Conservation (phyloP, 2,888 invertebrate genomes). For the Brenthis ino region DNA sequence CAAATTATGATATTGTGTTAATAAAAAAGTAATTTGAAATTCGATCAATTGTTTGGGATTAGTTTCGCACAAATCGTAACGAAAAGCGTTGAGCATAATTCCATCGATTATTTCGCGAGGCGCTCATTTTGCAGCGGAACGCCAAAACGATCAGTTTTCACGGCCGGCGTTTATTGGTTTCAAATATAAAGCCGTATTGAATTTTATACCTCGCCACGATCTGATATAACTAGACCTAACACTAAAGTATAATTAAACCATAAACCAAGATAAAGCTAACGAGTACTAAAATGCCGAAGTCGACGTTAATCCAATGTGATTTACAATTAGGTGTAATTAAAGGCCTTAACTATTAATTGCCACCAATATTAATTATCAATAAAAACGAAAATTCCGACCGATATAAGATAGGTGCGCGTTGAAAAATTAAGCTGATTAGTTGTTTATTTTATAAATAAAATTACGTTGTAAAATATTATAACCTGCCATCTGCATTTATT, state of each 20-base stretch:
- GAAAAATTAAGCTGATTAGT: conserved; percentile 43
- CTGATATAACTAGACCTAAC: conserved; percentile 57
- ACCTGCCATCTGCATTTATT: conserved; percentile 38
- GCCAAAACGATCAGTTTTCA: conserved; percentile 38
- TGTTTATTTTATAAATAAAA: conserved; percentile 40
- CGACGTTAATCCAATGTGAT: conserved; percentile 68
- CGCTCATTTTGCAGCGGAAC: conserved; percentile 28
- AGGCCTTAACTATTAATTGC: conserved; percentile 67
- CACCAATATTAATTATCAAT: conserved; percentile 78
- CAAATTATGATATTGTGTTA: background rate
- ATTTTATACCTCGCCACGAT: conserved; percentile 64
- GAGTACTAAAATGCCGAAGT: conserved; percentile 61
- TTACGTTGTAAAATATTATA: conserved; percentile 41
- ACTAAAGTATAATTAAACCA: conserved; percentile 75
- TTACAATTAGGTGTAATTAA: conserved; percentile 77
- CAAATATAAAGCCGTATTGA: conserved; percentile 57
- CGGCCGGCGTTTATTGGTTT: conserved; percentile 53
- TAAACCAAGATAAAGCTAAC: conserved; percentile 74
- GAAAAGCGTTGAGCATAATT: conserved; percentile 24
- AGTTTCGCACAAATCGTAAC: conserved; percentile 25
- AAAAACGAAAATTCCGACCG: conserved; percentile 52
- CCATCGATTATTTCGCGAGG: conserved; percentile 25
- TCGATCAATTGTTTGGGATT: conserved; percentile 17
- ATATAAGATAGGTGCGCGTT: conserved; percentile 50
- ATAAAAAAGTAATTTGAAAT: background rate